Base-by-base conservation (phyloP, 2,888 invertebrate species). In the Prenolepis imparis region DNA sequence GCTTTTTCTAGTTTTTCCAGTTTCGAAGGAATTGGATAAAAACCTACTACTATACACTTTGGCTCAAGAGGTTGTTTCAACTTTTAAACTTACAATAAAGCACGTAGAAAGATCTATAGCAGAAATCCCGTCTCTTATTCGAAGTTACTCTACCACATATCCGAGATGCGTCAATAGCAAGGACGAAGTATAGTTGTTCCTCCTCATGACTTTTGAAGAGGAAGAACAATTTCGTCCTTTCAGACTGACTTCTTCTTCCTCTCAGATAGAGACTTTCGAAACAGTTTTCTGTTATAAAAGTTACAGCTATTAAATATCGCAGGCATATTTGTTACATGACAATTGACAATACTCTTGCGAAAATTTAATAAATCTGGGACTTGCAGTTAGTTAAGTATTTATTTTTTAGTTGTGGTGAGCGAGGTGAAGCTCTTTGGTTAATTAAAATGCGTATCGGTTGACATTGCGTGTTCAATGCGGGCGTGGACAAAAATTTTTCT, bases 141-240 rank as follows among this genome's bases (percentile, higher is more conserved):
- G 44, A 80, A 80, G 78, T 78, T 78, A 21, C 44, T 78, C 44
- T 59, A 80, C 21, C 48, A 68, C 41, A 66, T 18, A 67, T 78
- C 32, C 57, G 44, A 78, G 24, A 8, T 80, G n/a, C 70, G 44
- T 80, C 78, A 80, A 80, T 80, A 78, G 24, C 41, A 68, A 68
- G n/a, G 44, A 67, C 32, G 59, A 80, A 68, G 32, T 28, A 78
- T 24, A 68, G 78, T 59, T 59, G 57, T 78, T 78, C 41, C 59
- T 59, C 24, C 44, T 80, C 59, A 32, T 2, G 59, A 68, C 28
- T 59, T 78, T 18, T 70, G 21, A 68, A 70, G 21, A 48, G 36
- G 21, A 70, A 70, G 48, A 80, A 78, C 44, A 78, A 80, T 68
- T 61, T 24, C 44, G 44, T 24, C 32, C 1, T 11, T 48, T 41